Evolutionary conservation across 2,113 vertebrate genomes (phyloP).

Genomic region (Upupa epops): DNA sequence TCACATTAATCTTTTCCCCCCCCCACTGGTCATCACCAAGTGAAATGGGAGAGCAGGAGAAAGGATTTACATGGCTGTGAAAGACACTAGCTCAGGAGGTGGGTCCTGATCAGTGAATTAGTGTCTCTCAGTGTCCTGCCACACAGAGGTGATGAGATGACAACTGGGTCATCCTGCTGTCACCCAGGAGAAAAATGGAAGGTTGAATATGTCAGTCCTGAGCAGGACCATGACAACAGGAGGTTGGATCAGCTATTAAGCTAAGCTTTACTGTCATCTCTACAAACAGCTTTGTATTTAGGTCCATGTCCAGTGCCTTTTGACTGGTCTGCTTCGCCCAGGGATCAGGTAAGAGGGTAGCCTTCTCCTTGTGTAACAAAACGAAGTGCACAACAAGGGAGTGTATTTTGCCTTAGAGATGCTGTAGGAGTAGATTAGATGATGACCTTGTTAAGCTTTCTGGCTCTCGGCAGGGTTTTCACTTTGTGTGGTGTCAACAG

Average conservation of each 20-base stretch:
- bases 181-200: neutral
- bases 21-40: neutral
- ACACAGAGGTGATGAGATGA: neutral
- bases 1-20: neutral
- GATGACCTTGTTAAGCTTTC: neutral
- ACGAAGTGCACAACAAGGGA: neutral
- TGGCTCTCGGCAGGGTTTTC: neutral
- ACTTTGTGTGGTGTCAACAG: neutral
- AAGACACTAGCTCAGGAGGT: neutral
- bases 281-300: neutral
- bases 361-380: neutral
- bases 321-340: neutral
- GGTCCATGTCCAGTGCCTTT: neutral
- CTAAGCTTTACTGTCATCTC: neutral
- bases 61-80: neutral
- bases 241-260: neutral
- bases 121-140: neutral
- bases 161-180: neutral
- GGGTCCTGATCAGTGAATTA: neutral
- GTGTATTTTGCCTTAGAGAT: neutral
- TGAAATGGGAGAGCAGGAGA: neutral
- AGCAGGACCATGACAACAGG: neutral
- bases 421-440: rapidly evolving
- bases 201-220: neutral
- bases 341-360: rapidly evolving